Base-by-base conservation (phyloP, 2,113 vertebrate species). In the Oryzias curvinotus region DNA sequence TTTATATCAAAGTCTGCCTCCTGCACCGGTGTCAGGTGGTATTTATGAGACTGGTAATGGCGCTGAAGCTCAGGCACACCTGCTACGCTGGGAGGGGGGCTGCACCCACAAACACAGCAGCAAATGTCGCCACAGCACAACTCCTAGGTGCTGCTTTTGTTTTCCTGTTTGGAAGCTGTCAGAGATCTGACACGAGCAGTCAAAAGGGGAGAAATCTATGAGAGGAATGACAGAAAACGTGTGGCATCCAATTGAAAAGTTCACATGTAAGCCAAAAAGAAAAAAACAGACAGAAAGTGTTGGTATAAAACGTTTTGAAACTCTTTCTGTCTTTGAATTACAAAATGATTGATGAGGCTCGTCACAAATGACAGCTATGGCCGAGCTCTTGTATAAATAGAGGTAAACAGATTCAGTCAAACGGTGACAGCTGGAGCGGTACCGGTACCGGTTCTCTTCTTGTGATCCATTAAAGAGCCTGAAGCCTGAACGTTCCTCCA, bases 31-130 rank as follows among this genome's bases (percentile, higher is more conserved):
- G 81, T 85, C 85, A 87, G 76, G 62, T 80, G 85, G 83, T 87
- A 82, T 85, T 87, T 87, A 83, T 87, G 83, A 78, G 76, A 80
- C 63, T 68, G 61, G 75, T 81, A 83, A 87, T 79, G 75, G 68
- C 54, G 60, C 67, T 75, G 62, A 71, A 67, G 63, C 71, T 41
- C 45, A 57, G 68, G 62, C 76, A 81, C 83, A 87, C 82, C 85
- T 87, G 85, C 82, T 71, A 66, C 30, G 51, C 73, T 65, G 57
- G 41, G 62, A 59, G 63, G 49, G 23, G 49, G 44, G 7, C 19
- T 28, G 56, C 52, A 52, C 23, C 25, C 30, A 70, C 41, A 69
- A n/a, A 30, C 43, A 14, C 42, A 58, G 26, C 52, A 14, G 53
- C n/a, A 52, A 21, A 23, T 10, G 36, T 10, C 47, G 46, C 46